Percentiles rank a stretch among this genome's conserved stretches.
Evolutionary conservation across 2,888 invertebrate species (phyloP).

Genomic region (Myopa tessellatipennis): DNA sequence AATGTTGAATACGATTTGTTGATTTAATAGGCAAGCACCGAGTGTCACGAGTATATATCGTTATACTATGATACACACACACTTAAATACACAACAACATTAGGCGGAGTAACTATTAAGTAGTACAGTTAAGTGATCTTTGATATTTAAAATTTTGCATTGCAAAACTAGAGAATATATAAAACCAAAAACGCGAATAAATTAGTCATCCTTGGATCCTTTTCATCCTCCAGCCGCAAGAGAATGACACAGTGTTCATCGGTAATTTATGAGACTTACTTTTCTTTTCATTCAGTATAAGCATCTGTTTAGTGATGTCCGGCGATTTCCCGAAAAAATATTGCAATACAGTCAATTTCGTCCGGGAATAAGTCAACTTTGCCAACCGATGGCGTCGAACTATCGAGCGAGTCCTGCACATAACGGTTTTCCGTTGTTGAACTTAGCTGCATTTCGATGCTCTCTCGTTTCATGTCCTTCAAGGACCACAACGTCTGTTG

Average conservation of each 20-base stretch:
- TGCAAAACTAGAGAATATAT: conserved; percentile 18
- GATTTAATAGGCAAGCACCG: too few species aligned
- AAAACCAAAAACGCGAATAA: conserved; percentile 5
- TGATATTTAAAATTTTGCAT: conserved; percentile 35
- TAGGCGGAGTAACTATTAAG: conserved; percentile 14
- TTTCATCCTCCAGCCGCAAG: background rate
- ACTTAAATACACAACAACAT: conserved; percentile 1
- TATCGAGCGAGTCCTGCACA: background rate
- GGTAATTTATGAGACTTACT: too few species aligned
- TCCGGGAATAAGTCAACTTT: too few species aligned
- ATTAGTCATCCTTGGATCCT: background rate
- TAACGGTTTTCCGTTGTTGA: conserved; percentile 3
- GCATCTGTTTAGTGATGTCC: too few species aligned
- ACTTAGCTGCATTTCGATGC: background rate
- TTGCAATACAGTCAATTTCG: too few species aligned
- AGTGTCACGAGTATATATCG: background rate
- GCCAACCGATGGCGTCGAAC: background rate
- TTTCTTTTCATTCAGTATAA: too few species aligned
- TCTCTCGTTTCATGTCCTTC: too few species aligned
- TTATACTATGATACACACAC: conserved; percentile 6
- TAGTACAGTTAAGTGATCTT: conserved; percentile 32
- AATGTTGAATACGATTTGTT: too few species aligned
- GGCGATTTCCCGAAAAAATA: too few species aligned
- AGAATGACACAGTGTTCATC: too few species aligned
- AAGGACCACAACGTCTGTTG: too few species aligned